Evolutionary conservation across 2,888 invertebrate species (phyloP), one percentile per base, ranked within the genome.

Genomic region (Drosophila trichaetosa): DNA sequence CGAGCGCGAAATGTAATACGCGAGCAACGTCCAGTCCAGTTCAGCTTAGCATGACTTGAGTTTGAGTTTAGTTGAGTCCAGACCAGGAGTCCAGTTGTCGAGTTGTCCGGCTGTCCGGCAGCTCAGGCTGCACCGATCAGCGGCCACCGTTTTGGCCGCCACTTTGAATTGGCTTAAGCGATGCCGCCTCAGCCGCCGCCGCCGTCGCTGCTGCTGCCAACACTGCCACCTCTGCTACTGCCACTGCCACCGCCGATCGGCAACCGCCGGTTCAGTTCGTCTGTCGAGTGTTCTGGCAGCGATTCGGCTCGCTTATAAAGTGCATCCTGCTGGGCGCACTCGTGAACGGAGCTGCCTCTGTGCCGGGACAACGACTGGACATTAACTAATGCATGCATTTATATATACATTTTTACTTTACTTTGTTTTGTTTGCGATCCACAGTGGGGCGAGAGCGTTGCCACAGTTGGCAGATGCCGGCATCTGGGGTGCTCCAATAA

Each of bases 1-100:
- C 90, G 86, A 90, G 91, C 87, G 90, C 90, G 91, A 92, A 93
- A 93, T 93, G 93, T 91, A 93, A 93, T 92, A 92, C 91, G 89
- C 90, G 87, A 79, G 83, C 83, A 83, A 83, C 81, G 84, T 73
- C 53, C 72, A 52, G 42, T 53, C 31, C 70, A 52, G 72, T 29
- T 62, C 24, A 51, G 72, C 33, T 60, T 40, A 46, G 62, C 48
- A 27, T 24, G 52, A 61, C 49, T 52, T 38, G 52, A 65, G 61
- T 57, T n/a, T 58, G 66, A 69, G 57, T 60, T 65, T 53, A 69
- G 65, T 56, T 57, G 46, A 59, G 65, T 64, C 53, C 48, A 66
- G 65, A 38, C 51, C 40, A 56, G 29, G 24, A 67, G 62, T 60
- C 51, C 58, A 27, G 42, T 24, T 63, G 80, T 76, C 73, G 56